Evolutionary conservation across 1,140 invertebrate species (phyloP), one percentile per base, ranked within the genome.

Genomic region (Tetramorium alpestre): DNA sequence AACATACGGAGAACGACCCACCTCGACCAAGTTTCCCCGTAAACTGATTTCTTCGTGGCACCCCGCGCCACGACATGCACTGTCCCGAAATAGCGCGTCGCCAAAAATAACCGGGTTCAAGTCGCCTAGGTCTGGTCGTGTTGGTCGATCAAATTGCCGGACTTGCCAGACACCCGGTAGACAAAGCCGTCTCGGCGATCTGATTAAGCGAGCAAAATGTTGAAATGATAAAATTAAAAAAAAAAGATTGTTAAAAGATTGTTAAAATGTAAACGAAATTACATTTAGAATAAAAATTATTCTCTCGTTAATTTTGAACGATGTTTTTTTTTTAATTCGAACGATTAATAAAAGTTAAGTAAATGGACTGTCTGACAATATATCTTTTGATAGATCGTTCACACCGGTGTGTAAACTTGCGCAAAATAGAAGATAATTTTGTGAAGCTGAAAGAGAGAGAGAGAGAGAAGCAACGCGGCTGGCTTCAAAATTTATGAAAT

Each of bases 91-190:
- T 94, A 94, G 92, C 91, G 85, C 70, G 58, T 33, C 78, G 33
- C 92, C 88, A 92, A 93, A 94, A 93, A 94, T 94, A 94, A 89
- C 88, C 81, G 86, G 85, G 88, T 92, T 91, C 64, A 91, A 91
- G 90, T 75, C 69, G 80, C 91, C 92, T 89, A 88, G 80, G 25
- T 89, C 88, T 89, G 88, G 82, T 91, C 88, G 87, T 77, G 60
- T 69, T 41, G 38, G 38, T 51, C 47, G 41, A 7, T 49, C 85
- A 44, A 88, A 89, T 88, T 85, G 87, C 60, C 75, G 11, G 10
- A 47, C 3, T 49, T 38, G 8, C 16, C 13, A 22, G 41, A 69
- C 65, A 69, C 65, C 65, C 65, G 65, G 41, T 69, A 69, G 65
- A 69, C 65, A 49, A 69, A 49, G 6, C 2, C 13, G 41, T 69